phyloP scores from a whole-genome alignment of 2,888 invertebrate species.

The Meandrusa payeni region DNA sequence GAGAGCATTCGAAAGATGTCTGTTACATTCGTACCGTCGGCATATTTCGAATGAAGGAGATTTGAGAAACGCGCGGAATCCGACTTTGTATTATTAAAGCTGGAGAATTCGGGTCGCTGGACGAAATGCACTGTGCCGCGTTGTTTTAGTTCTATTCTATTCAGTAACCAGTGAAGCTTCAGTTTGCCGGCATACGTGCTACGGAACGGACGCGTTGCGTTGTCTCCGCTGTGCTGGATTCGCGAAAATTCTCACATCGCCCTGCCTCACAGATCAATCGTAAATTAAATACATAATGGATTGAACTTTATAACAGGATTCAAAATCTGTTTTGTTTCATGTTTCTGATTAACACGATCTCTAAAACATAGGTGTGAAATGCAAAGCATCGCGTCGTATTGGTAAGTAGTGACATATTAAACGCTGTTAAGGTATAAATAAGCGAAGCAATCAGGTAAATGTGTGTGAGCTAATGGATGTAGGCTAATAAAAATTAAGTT shows the following conservation, averaged over 20 bases:
- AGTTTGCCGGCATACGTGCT: slow-evolving; percentile 49
- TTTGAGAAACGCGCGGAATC: slow-evolving; percentile 31
- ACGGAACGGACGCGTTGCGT: slow-evolving; percentile 41
- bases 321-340: too few species aligned
- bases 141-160: slow-evolving; percentile 41
- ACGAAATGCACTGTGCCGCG: slow-evolving; percentile 37
- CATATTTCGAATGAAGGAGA: slow-evolving; percentile 24
- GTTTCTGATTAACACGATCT: too few species aligned
- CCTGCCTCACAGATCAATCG: neutral
- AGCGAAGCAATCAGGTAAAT: slow-evolving; percentile 3
- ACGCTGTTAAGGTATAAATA: slow-evolving; percentile 28
- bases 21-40: slow-evolving; percentile 20
- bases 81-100: slow-evolving; percentile 36
- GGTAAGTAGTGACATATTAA: slow-evolving; percentile 45
- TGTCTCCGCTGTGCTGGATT: slow-evolving; percentile 19
- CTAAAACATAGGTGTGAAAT: slow-evolving; percentile 28
- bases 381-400: slow-evolving; percentile 35
- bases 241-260: neutral
- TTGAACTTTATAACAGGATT: too few species aligned
- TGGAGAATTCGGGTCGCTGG: slow-evolving; percentile 36
- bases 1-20: slow-evolving; percentile 7
- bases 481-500: neutral
- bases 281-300: too few species aligned
- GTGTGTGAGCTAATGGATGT: too few species aligned
- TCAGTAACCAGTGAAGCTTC: slow-evolving; percentile 35